Evolutionary conservation across 2,113 vertebrate genomes (phyloP).

Genomic region (Trematocara unimaculatum): DNA sequence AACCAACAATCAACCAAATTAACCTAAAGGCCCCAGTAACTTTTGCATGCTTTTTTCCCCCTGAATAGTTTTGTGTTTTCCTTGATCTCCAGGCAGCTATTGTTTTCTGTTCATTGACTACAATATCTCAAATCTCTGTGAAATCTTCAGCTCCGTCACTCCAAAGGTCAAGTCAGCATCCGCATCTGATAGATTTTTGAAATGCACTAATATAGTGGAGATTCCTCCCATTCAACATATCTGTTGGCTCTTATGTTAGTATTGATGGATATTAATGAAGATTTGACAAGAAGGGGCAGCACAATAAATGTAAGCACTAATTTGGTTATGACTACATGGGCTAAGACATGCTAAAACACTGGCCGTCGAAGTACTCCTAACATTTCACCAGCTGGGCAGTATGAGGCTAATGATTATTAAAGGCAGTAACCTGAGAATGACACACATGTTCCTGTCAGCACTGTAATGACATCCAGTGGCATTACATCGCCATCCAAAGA

Average conservation of each 20-base stretch:
- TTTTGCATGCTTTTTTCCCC: not conserved
- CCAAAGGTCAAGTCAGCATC: not conserved
- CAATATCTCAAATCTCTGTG: not conserved
- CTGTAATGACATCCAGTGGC: not conserved
- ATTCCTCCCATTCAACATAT: not conserved
- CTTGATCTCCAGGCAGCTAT: not conserved
- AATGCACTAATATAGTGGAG: not conserved
- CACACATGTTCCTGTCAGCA: not conserved
- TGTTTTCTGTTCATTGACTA: not conserved
- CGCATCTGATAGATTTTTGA: not conserved
- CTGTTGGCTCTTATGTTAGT: not conserved
- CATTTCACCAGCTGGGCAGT: not conserved
- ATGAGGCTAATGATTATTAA: not conserved
- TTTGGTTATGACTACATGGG: not conserved
- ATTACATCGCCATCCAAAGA: not conserved
- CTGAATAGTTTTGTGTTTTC: not conserved
- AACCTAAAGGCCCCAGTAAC: not conserved
- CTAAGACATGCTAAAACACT: not conserved
- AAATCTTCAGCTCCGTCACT: not conserved
- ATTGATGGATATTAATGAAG: not conserved
- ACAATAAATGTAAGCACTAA: not conserved
- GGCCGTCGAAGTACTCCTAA: not conserved
- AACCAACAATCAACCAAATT: not conserved
- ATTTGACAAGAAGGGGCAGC: not conserved
- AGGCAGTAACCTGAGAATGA: not conserved